A percentile compares a stretch with the other conserved stretches of the same genome.
These are phyloP conservation scores for Psix sp. DNA, from an alignment of 1,140 invertebrate genomes.

Conservation along the genomic window DNA sequence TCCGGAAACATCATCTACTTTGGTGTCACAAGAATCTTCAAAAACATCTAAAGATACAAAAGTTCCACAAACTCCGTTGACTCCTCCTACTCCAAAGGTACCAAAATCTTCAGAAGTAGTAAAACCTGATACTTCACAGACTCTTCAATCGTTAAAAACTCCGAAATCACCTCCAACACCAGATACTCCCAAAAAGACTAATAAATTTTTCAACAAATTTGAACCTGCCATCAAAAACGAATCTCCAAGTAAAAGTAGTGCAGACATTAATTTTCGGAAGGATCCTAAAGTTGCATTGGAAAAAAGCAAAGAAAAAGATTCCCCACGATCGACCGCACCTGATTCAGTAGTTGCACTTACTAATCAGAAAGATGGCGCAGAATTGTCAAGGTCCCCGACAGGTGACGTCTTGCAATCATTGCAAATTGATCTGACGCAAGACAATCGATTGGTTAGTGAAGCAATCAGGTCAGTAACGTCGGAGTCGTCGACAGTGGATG, in stretches of 20 bases:
- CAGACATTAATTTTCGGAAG: no score
- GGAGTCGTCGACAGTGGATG: slow-evolving; percentile 26
- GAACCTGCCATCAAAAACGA: no score
- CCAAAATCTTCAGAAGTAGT: background rate
- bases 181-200: no score
- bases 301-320: slow-evolving; percentile 1
- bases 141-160: no score
- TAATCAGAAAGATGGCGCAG: slow-evolving; percentile 27
- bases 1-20: background rate
- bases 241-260: no score
- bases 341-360: background rate
- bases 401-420: slow-evolving; percentile 47
- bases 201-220: no score
- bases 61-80: background rate
- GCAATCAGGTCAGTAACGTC: slow-evolving; percentile 54
- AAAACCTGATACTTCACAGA: background rate
- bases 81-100: background rate
- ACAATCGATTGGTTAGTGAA: slow-evolving; percentile 18
- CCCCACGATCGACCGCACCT: background rate
- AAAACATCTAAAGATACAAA: background rate
- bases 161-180: no score
- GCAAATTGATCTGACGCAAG: slow-evolving; percentile 50
- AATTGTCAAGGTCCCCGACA: slow-evolving; percentile 31
- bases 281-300: background rate
- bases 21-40: background rate